Conservation (phyloP, 2,797 vertebrate species). For the Borostomias antarcticus region DNA sequence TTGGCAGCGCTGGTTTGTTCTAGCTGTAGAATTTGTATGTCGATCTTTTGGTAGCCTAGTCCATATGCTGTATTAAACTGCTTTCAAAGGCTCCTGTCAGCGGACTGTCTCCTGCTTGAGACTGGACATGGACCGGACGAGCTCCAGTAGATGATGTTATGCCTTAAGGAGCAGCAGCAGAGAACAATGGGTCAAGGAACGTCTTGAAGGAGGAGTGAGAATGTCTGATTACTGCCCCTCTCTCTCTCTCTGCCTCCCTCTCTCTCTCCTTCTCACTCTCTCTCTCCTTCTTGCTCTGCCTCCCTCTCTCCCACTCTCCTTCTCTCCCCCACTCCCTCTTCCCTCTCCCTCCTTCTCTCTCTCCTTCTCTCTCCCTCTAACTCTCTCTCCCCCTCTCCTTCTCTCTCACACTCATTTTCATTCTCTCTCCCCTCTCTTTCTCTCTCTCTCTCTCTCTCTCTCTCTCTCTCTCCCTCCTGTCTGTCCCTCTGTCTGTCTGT, state of each 20-base stretch:
- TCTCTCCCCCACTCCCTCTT: not conserved
- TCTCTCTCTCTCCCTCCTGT: not conserved
- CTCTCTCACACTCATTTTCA: no score
- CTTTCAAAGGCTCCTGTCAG: not conserved
- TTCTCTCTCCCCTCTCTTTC: not conserved
- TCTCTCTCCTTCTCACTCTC: not conserved
- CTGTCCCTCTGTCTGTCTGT: not conserved
- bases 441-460: not conserved
- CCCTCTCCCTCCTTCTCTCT: slow-evolving; percentile 2
- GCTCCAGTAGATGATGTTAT: slow-evolving; percentile 9
- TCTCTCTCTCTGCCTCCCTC: not conserved
- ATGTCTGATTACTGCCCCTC: slow-evolving; percentile 16
- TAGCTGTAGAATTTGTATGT: no score
- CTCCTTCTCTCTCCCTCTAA: slow-evolving; percentile 10
- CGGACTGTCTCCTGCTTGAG: not conserved
- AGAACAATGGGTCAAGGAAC: slow-evolving; percentile 18
- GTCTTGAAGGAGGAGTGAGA: slow-evolving; percentile 15
- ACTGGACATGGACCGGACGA: not conserved
- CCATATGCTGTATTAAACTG: not conserved
- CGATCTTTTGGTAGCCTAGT: no score
- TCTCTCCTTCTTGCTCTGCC: slow-evolving; percentile 9
- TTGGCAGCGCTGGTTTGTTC: not conserved
- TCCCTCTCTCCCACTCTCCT: not conserved
- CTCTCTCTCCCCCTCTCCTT: not conserved
- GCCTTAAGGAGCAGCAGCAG: not conserved